Evolutionary conservation across 2,888 invertebrate species (phyloP), one percentile per base, ranked within the genome.

Genomic region (Luffia ferchaultella): DNA sequence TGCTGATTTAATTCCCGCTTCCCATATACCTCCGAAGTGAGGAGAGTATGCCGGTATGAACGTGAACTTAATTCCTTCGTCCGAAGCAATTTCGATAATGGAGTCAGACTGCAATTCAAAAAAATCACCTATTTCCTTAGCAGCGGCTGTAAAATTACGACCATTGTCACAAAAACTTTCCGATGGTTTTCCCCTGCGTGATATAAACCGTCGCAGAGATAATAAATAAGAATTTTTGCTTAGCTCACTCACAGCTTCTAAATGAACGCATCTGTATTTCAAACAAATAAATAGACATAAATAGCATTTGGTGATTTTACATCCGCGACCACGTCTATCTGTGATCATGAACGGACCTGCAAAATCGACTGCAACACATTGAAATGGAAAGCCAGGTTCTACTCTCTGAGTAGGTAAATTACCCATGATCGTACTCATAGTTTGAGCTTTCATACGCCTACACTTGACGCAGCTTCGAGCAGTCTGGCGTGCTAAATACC

Each of bases 11-110:
- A 12, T 30, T 12, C 54, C 56, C 1, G 57, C 56, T 42, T 60
- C 59, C 58, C 58, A 60, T 5, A 62, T 46, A 1, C 60, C 60
- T 18, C 57, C 60, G 43, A 57, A 57, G 18, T 57, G 55, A 2
- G 60, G 54, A 46, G 51, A 30, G 20, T 42, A 50, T 1, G 60
- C 46, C 1, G 62, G 58, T 5, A 55, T 59, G 30, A 55, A 61
- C 43, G 59, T 61, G 58, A 59, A 62, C 16, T 53, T 49, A 9
- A 55, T 60, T 16, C 58, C 51, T 12, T 54, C 50, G 1, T 2
- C 17, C 1, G 55, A n/a, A n/a, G n/a, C n/a, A n/a, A n/a, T n/a
- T n/a, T n/a, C n/a, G n/a, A n/a, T n/a, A n/a, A n/a, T n/a, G n/a
- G n/a, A n/a, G n/a, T n/a, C n/a, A n/a, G n/a, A n/a, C n/a, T n/a